Evolutionary conservation across 2,797 vertebrate species (phyloP), one percentile per base, ranked within the genome.

Genomic region (Hydrophis major): DNA sequence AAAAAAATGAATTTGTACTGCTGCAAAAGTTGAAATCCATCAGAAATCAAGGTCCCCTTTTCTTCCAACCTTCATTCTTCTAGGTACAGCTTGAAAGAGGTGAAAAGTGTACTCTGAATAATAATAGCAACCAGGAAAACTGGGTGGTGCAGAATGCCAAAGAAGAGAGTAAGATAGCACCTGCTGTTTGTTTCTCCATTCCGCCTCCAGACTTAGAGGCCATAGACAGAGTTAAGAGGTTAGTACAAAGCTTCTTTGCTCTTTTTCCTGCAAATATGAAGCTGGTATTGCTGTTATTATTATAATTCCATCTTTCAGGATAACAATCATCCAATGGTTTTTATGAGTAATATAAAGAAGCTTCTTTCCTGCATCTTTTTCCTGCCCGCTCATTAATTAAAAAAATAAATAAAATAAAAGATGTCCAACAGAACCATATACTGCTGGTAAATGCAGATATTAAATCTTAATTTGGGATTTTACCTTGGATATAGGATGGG

Each of bases 131-230:
- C 94, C 95, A 60, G 0, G 96, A 98, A 91, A 98, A 98, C 93
- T 99, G 99, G 99, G 96, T 98, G 0, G 95, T 99, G 27, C 95
- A 98, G 93, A 96, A 97, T 87, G 94, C 94, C 0, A 59, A 97
- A 2, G 98, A 98, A 0, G 93, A 96, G 53, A 97, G 97, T 55
- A 98, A 98, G 95, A 96, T 95, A 2, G 98, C 98, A 92, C 99
- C 99, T 1, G 98, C 98, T 59, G 98, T 98, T 94, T 99, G 99
- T 90, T 98, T 99, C 97, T 96, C 96, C 92, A 98, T 99, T 93
- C 98, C 98, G 88, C 98, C 99, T 0, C 98, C 99, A 25, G 99
- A 99, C 95, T 94, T 97, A 0, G 99, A 99, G 0, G 98, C 98
- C 28, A 97, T 98, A 87, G 97, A 98, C 93, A 98, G 96, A 95